Conservation (phyloP, 1,140 invertebrate species). For the Olivierus martensii region DNA sequence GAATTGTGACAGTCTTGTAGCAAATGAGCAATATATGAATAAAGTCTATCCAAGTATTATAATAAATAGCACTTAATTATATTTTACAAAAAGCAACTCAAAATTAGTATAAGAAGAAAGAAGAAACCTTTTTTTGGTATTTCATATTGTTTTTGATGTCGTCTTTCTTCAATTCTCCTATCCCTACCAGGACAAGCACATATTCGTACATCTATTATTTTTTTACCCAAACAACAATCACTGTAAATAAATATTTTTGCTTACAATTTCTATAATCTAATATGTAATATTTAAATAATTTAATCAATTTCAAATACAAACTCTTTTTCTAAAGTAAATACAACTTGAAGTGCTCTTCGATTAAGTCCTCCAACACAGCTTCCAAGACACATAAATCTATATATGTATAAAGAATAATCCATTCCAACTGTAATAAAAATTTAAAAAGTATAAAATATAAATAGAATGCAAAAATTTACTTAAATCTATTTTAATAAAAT, state of each 20-base stretch:
- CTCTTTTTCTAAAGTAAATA: conserved; percentile 56
- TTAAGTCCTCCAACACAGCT: conserved; percentile 63
- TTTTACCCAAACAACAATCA: not conserved
- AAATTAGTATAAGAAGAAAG: too few relatives aligned
- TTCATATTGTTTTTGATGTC: not conserved
- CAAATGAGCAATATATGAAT: too few relatives aligned
- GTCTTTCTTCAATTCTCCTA: not conserved
- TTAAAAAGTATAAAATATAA: not conserved
- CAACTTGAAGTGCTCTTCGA: conserved; percentile 50
- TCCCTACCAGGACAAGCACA: not conserved
- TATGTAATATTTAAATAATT: too few relatives aligned
- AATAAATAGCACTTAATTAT: too few relatives aligned
- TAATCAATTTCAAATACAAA: conserved; percentile 16
- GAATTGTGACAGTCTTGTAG: too few relatives aligned
- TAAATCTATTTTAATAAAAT: too few relatives aligned
- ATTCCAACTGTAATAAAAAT: not conserved
- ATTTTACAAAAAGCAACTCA: too few relatives aligned
- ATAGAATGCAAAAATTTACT: too few relatives aligned
- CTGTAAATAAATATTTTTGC: not conserved
- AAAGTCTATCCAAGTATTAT: too few relatives aligned
- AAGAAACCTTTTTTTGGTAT: too few relatives aligned
- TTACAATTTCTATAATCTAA: too few relatives aligned
- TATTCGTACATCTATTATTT: not conserved
- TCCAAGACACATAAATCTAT: conserved; percentile 62
- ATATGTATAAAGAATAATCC: conserved; percentile 27